Evolutionary conservation across 2,113 vertebrate species (phyloP).

Genomic region (Halichoerus grypus): DNA sequence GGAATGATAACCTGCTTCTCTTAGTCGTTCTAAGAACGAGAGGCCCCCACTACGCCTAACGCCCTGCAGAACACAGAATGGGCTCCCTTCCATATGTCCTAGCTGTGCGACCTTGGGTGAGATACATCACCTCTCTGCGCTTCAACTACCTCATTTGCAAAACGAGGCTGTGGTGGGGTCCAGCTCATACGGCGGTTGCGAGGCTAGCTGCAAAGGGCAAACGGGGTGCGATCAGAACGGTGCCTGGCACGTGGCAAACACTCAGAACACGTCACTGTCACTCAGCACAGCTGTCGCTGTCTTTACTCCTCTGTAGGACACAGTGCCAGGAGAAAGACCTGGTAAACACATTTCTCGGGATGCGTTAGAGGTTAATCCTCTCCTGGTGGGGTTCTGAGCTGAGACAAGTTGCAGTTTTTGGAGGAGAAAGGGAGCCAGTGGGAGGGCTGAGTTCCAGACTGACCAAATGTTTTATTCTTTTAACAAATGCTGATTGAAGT

Average conservation of each 20-base stretch:
- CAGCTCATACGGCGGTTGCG: background rate
- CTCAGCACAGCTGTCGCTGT: background rate
- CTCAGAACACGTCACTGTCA: background rate
- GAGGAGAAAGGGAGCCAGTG: background rate
- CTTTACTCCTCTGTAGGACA: background rate
- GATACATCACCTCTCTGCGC: background rate
- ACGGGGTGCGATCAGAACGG: background rate
- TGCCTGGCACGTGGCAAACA: fast-evolving
- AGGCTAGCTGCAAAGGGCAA: background rate
- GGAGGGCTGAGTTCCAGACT: background rate
- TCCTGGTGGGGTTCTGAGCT: background rate
- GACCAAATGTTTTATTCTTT: background rate
- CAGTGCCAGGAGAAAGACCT: background rate
- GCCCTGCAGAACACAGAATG: background rate
- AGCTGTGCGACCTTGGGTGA: slow-evolving; percentile 26
- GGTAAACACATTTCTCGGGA: background rate
- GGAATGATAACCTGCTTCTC: background rate
- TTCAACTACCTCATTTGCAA: background rate
- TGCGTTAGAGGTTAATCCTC: background rate
- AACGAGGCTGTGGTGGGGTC: background rate
- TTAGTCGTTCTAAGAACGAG: background rate
- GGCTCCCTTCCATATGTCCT: background rate
- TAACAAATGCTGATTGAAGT: background rate
- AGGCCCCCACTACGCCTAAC: background rate
- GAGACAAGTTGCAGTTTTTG: background rate